Conservation (phyloP, 2,888 invertebrate genomes). For the Scaptomyza caliginosa region DNA sequence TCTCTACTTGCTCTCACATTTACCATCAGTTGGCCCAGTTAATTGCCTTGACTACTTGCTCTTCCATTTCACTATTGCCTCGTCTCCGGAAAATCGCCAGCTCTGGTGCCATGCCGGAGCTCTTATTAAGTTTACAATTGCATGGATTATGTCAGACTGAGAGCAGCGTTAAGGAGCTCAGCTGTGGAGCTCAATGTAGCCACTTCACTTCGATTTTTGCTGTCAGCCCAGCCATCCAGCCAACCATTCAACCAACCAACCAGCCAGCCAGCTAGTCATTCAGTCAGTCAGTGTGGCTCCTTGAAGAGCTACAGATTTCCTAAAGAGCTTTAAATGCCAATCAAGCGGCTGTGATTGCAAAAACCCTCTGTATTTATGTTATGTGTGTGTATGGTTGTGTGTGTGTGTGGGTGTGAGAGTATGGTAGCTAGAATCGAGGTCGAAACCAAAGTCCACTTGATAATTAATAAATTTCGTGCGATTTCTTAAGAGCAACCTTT, state of each 20-base stretch:
- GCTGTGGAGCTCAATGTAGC: conserved; percentile 70
- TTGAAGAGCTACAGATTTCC: conserved; percentile 51
- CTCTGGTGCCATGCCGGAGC: conserved; percentile 14
- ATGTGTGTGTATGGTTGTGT: conserved; percentile 9
- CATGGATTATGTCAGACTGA: conserved; percentile 78
- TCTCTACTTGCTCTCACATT: neutral
- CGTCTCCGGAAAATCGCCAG: neutral
- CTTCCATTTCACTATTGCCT: conserved; percentile 21
- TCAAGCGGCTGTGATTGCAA: conserved; percentile 68
- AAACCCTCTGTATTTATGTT: conserved; percentile 6
- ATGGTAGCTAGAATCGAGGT: conserved; percentile 23
- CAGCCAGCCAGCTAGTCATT: neutral
- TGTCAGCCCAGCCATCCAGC: conserved; percentile 38
- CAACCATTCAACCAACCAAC: neutral
- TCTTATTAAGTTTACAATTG: conserved; percentile 78
- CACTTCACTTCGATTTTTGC: conserved; percentile 78
- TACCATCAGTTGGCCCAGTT: conserved; percentile 34
- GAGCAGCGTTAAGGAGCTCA: conserved; percentile 72
- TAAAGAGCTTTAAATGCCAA: conserved; percentile 78
- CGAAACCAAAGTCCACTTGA: conserved; percentile 46
- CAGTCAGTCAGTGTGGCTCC: conserved; percentile 20
- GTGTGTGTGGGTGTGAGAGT: conserved; percentile 1
- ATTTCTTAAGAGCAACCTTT: conserved; percentile 35
- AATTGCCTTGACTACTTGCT: conserved; percentile 63
- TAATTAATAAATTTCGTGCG: conserved; percentile 72